phyloP scores from a whole-genome alignment of 2,797 vertebrate species.

The Arctocebus calabarensis region DNA sequence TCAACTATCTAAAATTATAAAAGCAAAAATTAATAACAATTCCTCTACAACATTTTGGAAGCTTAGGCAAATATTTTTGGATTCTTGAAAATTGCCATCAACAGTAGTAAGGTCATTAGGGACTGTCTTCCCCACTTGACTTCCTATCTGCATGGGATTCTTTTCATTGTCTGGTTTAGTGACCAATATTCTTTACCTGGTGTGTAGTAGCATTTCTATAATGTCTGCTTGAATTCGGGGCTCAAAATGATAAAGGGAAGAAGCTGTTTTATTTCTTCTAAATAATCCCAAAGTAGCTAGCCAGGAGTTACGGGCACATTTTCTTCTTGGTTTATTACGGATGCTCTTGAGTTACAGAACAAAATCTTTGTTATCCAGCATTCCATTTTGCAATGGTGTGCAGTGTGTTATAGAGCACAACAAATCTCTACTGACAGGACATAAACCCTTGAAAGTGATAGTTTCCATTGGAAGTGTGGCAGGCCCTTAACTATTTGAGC shows the following conservation, averaged over 20 bases:
- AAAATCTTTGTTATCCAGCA: conserved; percentile 49
- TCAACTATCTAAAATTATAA: not conserved
- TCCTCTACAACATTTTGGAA: not conserved
- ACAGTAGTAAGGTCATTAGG: not conserved
- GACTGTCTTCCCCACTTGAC: not conserved
- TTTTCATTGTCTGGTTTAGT: not conserved
- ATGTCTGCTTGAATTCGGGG: not conserved
- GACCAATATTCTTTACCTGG: not conserved
- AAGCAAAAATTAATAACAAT: not conserved
- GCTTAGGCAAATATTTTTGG: not conserved
- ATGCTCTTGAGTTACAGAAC: conserved; percentile 20
- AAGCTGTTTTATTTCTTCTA: conserved; percentile 20
- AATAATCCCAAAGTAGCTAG: conserved; percentile 3
- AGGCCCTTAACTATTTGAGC: conserved; percentile 68
- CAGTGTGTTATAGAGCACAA: not conserved
- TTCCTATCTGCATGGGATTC: not conserved
- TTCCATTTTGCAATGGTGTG: not conserved
- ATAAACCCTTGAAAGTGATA: conserved; percentile 21
- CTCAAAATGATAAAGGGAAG: not conserved
- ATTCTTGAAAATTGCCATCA: not conserved
- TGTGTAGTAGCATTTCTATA: not conserved
- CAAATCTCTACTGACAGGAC: conserved; percentile 45
- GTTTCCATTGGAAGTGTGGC: conserved; percentile 32
- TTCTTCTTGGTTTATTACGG: conserved; percentile 20
- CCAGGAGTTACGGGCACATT: conserved; percentile 31